phyloP scores from a whole-genome alignment of 2,797 vertebrate species.

The Bradypodion pumilum region DNA sequence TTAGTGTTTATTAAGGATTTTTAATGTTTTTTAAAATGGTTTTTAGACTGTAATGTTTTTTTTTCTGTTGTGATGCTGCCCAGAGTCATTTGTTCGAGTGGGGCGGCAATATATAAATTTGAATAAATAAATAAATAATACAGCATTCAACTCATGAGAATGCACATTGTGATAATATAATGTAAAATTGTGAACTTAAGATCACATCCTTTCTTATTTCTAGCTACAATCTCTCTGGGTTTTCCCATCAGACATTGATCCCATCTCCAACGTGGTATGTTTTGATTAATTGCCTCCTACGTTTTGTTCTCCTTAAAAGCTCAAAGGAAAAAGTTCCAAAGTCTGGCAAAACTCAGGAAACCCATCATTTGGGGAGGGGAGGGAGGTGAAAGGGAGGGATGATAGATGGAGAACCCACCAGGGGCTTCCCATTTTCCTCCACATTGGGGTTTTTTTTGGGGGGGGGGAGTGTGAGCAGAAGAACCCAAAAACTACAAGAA shows the following conservation, averaged over 20 bases:
- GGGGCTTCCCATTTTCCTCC: slow-evolving; percentile 36
- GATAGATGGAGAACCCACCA: not conserved
- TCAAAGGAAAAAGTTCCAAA: not conserved
- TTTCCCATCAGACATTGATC: slow-evolving; percentile 4
- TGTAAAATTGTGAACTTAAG: not conserved
- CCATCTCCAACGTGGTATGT: fast-evolving
- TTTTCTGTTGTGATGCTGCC: no score
- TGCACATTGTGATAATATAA: not conserved
- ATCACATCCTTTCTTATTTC: no score
- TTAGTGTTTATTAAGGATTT: no score
- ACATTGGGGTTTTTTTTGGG: slow-evolving; percentile 29
- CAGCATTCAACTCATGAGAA: not conserved
- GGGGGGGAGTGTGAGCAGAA: slow-evolving; percentile 60
- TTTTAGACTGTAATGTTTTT: no score
- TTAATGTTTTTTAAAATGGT: no score
- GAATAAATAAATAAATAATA: not conserved
- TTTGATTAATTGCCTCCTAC: not conserved
- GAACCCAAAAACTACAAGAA: slow-evolving; percentile 64
- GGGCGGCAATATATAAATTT: no score
- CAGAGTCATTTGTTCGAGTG: no score
- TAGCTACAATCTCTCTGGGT: not conserved
- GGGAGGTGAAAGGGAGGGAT: no score
- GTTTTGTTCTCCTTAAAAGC: not conserved
- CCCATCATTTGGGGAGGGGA: no score
- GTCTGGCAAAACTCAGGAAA: slow-evolving; percentile 19